Base-by-base conservation (phyloP, 2,113 vertebrate genomes). In the Morphnarchus princeps region DNA sequence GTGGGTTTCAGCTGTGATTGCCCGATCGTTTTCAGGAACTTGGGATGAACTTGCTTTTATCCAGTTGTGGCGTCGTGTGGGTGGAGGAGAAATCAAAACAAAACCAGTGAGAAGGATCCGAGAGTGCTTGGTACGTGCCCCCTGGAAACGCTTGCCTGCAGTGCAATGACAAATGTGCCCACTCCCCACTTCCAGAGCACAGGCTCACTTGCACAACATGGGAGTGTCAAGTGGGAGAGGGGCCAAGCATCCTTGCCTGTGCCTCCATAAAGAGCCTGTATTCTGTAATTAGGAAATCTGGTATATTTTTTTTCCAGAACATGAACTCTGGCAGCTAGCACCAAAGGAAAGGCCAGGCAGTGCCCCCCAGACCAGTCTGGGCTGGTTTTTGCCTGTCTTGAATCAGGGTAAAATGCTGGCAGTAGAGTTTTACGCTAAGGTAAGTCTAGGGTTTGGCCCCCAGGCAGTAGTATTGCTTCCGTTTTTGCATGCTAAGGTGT, bases 401-500 rank as follows among this genome's bases (percentile, higher is more conserved):
- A 5, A 3, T 1, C 29, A 10, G 50, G n/a, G 70, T 11, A 9
- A 11, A 26, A 11, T 2, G 57, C 62, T 76, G 61, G 28, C 62
- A 2, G 1, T 38, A n/a, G 13, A 18, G 4, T 59, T 49, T 2
- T 13, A 19, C 10, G 2, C 29, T 16, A 8, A 55, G 91, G 31
- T 13, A 8, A 59, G 89, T 19, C 28, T 1, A 24, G 40, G 34
- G 38, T 29, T 12, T 49, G 55, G 31, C 18, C 34, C 36, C 65
- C 20, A 7, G 6, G 5, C 65, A 19, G 36, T 2, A 26, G 2
- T 2, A 0, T 8, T 29, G 9, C 9, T n/a, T 3, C 18, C 9
- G 0, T 2, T 36, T 49, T 0, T 18, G 50, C 43, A 1, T 0
- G 4, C 52, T 4, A 11, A n/a, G 59, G 45, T 17, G 58, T 6